phyloP scores from a whole-genome alignment of 2,888 invertebrate genomes.

The Temnothorax unifasciatus region DNA sequence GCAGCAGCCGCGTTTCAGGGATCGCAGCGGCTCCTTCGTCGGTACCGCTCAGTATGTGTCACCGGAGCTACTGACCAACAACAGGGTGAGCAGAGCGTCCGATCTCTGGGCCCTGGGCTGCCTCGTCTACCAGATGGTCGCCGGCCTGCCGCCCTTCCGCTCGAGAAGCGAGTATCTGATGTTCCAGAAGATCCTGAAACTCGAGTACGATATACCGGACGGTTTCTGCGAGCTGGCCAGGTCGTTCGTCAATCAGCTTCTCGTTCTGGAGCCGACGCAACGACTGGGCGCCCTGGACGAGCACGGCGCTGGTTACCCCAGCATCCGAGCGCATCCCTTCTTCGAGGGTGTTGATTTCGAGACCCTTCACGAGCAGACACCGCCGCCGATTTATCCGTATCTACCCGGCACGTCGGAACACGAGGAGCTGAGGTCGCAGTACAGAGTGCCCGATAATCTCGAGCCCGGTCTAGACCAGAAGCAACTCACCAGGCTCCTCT shows the following conservation, averaged over 20 bases:
- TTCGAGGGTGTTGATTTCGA: constrained; percentile 95
- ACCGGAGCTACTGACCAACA: constrained; percentile 96
- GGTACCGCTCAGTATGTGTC: constrained; percentile 99
- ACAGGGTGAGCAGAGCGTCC: constrained; percentile 91
- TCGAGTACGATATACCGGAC: constrained; percentile 97
- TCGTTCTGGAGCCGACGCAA: constrained; percentile 93
- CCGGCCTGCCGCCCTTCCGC: constrained; percentile 96
- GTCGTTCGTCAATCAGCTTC: constrained; percentile 94
- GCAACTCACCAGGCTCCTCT: constrained; percentile 92
- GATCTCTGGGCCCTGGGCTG: constrained; percentile 99
- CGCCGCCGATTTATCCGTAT: constrained; percentile 94
- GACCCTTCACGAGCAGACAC: constrained; percentile 91
- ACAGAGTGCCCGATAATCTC: constrained; percentile 91
- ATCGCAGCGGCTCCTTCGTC: constrained; percentile 95
- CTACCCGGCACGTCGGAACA: constrained; percentile 91
- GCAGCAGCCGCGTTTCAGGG: constrained; percentile 85
- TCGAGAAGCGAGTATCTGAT: constrained; percentile 97
- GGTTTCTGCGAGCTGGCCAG: constrained; percentile 95
- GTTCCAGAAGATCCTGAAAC: constrained; percentile 97
- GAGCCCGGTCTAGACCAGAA: constrained; percentile 96
- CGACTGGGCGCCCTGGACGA: constrained; percentile 94
- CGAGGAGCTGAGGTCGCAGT: constrained; percentile 90
- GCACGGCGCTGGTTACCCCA: constrained; percentile 90
- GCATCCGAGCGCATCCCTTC: constrained; percentile 95
- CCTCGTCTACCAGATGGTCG: constrained; percentile 98